Percentiles rank a stretch among this genome's conserved stretches.
Conservation (phyloP, 2,888 invertebrate species). For the Plusia festucae region DNA sequence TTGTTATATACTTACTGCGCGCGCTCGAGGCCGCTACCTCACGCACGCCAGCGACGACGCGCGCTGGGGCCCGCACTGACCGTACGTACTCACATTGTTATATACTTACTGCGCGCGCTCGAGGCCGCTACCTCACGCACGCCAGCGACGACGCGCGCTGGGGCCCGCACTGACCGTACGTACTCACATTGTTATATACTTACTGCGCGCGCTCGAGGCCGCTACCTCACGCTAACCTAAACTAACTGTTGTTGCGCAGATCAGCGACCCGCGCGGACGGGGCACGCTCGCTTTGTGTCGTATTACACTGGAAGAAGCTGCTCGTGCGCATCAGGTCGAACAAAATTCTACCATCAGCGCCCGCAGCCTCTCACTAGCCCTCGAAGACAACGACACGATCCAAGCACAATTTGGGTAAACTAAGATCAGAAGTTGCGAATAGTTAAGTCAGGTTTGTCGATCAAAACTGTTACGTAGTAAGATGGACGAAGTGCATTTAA, state of each 20-base stretch:
- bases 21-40: no score
- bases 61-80: no score
- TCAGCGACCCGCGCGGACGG: conserved; percentile 45
- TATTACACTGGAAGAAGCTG: conserved; percentile 71
- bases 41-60: no score
- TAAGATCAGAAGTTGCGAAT: not conserved
- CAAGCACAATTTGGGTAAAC: not conserved
- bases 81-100: no score
- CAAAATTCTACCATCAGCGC: not conserved
- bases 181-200: no score
- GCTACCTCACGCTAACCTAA: no score
- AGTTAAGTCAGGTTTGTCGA: not conserved
- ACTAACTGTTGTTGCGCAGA: conserved; percentile 48
- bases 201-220: no score
- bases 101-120: no score
- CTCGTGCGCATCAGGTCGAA: conserved; percentile 66
- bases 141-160: no score
- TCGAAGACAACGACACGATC: not conserved
- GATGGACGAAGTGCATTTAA: not conserved
- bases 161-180: no score
- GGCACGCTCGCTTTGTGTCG: conserved; percentile 54
- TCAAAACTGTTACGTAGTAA: not conserved
- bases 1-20: no score
- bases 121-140: no score
- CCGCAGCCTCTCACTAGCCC: not conserved